Evolutionary conservation across 2,797 vertebrate species (phyloP), one percentile per base, ranked within the genome.

Genomic region (Pseudochirops corinnae): DNA sequence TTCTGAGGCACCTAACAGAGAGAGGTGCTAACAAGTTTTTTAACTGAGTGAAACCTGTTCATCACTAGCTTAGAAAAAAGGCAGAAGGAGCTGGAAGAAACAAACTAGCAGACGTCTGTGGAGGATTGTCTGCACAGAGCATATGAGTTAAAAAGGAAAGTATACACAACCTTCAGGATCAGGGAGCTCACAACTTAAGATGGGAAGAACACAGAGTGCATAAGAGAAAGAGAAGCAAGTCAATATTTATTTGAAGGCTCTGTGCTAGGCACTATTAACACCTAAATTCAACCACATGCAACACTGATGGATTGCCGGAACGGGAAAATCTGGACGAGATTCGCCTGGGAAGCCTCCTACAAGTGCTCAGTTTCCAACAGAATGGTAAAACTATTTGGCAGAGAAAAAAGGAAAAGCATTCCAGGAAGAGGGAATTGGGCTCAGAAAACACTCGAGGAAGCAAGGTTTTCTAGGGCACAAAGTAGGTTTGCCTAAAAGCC

Each of bases 81-180:
- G 1, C 5, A 14, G 4, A 31, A 28, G 13, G 9, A 1, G 1
- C 33, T 21, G 6, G 12, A 55, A 62, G 31, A 60, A 28, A 55
- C 7, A 46, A 55, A 16, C 0, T 0, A 24, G 87, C 50, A 18
- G 2, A 1, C 3, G 3, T 39, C 16, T 52, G 39, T 1, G 21
- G 74, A 82, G 24, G 39, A 46, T 24, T 24, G 39, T 74, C 60
- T 67, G 16, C n/a, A 74, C 39, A 87, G 24, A 87, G 74, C 3
- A 46, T n/a, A 16, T 24, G 1, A 46, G 39, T 82, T 26, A 24
- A 82, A 82, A 82, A 11, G 21, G 39, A 46, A 87, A 50, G 24
- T 0, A 2, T 12, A 46, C 39, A 50, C 39, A 87, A 12, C 74
- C 24, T 82, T 24, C 9, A 24, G 46, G 5, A 82, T 1, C n/a